A percentile compares a stretch with the other conserved stretches of the same genome.
Conservation (phyloP, 2,888 invertebrate genomes). For the Willowsia nigromaculata region DNA sequence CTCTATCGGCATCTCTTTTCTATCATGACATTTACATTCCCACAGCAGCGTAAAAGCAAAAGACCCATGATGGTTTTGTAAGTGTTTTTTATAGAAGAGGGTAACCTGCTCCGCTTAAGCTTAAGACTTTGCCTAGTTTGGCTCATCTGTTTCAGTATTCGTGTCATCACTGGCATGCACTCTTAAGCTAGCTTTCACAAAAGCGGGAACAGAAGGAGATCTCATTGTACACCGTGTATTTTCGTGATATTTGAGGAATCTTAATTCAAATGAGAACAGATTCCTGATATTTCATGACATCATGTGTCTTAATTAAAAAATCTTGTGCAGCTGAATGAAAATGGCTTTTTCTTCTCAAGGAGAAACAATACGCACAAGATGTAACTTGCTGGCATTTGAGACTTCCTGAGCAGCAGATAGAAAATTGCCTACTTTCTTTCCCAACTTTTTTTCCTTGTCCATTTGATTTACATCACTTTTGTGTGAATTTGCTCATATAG, state of each 20-base stretch:
- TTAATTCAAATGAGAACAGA: constrained; percentile 76
- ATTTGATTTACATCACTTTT: constrained; percentile 22
- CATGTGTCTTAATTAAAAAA: constrained; percentile 77
- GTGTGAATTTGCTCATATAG: background rate
- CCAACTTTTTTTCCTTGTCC: background rate
- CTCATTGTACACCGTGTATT: constrained; percentile 62
- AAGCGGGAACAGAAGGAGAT: background rate
- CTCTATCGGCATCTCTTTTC: constrained; percentile 4
- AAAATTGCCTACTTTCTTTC: constrained; percentile 14
- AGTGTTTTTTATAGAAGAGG: constrained; percentile 33
- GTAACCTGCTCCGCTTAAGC: constrained; percentile 24
- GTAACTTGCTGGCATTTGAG: background rate
- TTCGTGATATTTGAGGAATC: constrained; percentile 78
- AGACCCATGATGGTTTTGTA: background rate
- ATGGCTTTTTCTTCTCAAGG: constrained; percentile 58
- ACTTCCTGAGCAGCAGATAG: background rate
- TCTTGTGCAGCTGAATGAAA: constrained; percentile 72
- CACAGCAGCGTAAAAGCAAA: constrained; percentile 1
- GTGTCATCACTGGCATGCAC: background rate
- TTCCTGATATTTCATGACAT: constrained; percentile 77
- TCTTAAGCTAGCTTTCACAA: background rate
- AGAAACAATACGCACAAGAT: constrained; percentile 24
- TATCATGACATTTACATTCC: constrained; percentile 49
- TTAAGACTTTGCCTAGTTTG: background rate
- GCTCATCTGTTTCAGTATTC: constrained; percentile 38